phyloP scores from a whole-genome alignment of 2,888 invertebrate species.

The Ditylenchus weischeri region DNA sequence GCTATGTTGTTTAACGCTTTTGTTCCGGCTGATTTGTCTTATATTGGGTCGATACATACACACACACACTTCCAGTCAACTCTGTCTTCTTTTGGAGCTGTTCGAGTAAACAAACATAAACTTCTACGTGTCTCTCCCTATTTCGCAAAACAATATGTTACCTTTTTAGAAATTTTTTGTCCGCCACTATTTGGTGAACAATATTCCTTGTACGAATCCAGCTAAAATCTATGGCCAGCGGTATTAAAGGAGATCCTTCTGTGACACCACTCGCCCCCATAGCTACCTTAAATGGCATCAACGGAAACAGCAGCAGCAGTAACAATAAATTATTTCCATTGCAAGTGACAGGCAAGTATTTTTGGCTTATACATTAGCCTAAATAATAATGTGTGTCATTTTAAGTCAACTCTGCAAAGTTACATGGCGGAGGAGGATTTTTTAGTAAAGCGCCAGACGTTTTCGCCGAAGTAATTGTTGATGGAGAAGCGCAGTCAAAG shows the following conservation, averaged over 20 bases:
- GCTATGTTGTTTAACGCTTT: too few relatives aligned
- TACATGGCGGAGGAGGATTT: conserved; percentile 38
- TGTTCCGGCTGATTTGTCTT: too few relatives aligned
- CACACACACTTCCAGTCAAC: too few relatives aligned
- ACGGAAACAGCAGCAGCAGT: conserved; percentile 1
- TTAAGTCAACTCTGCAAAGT: conserved; percentile 50
- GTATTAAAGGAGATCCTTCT: conserved; percentile 16
- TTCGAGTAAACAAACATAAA: too few relatives aligned
- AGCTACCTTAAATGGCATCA: conserved; percentile 15
- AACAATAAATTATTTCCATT: conserved; percentile 18
- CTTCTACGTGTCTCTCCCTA: too few relatives aligned
- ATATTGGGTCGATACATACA: too few relatives aligned
- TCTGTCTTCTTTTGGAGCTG: too few relatives aligned
- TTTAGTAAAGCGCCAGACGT: conserved; percentile 46
- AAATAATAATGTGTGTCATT: background rate
- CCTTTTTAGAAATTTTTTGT: too few relatives aligned
- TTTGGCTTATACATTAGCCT: background rate
- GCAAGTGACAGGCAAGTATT: conserved; percentile 24
- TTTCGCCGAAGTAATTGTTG: conserved; percentile 54
- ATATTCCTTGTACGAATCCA: too few relatives aligned
- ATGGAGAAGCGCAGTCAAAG: conserved; percentile 38
- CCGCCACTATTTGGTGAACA: too few relatives aligned
- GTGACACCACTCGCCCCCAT: background rate
- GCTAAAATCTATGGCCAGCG: conserved; percentile 9
- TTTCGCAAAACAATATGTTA: too few relatives aligned